Conservation (phyloP, 2,113 vertebrate species). For the Clarias gariepinus region DNA sequence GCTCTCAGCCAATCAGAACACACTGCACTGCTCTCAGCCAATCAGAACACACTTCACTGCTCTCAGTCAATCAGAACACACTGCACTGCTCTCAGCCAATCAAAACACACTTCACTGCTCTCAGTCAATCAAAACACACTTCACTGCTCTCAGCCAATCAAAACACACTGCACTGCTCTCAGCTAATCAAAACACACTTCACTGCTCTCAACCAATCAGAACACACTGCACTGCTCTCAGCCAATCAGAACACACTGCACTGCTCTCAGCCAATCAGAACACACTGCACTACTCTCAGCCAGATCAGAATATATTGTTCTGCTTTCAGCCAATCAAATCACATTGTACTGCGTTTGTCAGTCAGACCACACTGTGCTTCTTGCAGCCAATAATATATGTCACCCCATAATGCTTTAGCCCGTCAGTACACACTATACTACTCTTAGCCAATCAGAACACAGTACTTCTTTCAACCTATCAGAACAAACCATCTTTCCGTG, state of each 20-base stretch:
- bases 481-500: background rate
- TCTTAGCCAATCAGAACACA: background rate
- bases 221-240: background rate
- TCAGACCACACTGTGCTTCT: background rate
- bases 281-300: background rate
- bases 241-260: background rate
- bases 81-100: background rate
- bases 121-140: background rate
- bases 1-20: background rate
- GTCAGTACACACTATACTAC: background rate
- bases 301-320: background rate
- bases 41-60: background rate
- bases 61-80: background rate
- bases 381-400: background rate
- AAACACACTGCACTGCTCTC: background rate
- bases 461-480: background rate
- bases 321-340: background rate
- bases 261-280: background rate
- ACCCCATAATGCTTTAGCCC: too few relatives aligned
- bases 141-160: background rate
- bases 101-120: background rate
- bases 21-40: background rate
- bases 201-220: background rate
- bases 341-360: background rate
- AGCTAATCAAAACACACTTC: background rate